Evolutionary conservation across 2,888 invertebrate species (phyloP).

Genomic region (Morpho achilles): DNA sequence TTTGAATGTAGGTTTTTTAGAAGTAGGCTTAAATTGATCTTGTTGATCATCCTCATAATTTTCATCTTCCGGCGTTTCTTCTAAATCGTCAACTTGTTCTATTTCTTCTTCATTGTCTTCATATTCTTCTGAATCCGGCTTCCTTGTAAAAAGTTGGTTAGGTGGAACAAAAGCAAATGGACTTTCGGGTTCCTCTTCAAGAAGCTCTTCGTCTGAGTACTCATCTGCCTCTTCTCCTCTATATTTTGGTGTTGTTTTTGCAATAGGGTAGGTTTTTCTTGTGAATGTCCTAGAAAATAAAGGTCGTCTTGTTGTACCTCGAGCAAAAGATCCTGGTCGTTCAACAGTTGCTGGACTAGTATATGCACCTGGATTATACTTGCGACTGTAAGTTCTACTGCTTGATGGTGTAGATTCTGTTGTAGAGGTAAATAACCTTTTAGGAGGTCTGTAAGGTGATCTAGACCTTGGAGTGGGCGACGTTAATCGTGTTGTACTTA

Average conservation of each 20-base stretch:
- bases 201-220: conserved; percentile 50
- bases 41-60: conserved; percentile 39
- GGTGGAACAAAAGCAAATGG: conserved; percentile 64
- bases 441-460: conserved; percentile 62
- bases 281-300: conserved; percentile 57
- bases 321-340: conserved; percentile 47
- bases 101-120: conserved; percentile 38
- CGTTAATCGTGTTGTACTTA: conserved; percentile 43
- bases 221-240: conserved; percentile 58
- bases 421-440: conserved; percentile 60
- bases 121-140: conserved; percentile 46
- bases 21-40: conserved; percentile 40
- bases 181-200: conserved; percentile 62
- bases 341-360: conserved; percentile 65
- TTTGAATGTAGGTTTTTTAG: conserved; percentile 55
- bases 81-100: conserved; percentile 34
- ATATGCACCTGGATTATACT: conserved; percentile 68
- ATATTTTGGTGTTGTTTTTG: conserved; percentile 58
- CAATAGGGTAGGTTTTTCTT: conserved; percentile 61
- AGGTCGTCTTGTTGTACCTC: conserved; percentile 52
- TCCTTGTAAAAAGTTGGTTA: conserved; percentile 64
- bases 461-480: conserved; percentile 49
- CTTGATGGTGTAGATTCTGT: conserved; percentile 61
- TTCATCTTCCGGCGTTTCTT: conserved; percentile 41
- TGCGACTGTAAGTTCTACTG: conserved; percentile 67